Conservation (phyloP, 2,797 vertebrate genomes). For the Spea hammondii region DNA sequence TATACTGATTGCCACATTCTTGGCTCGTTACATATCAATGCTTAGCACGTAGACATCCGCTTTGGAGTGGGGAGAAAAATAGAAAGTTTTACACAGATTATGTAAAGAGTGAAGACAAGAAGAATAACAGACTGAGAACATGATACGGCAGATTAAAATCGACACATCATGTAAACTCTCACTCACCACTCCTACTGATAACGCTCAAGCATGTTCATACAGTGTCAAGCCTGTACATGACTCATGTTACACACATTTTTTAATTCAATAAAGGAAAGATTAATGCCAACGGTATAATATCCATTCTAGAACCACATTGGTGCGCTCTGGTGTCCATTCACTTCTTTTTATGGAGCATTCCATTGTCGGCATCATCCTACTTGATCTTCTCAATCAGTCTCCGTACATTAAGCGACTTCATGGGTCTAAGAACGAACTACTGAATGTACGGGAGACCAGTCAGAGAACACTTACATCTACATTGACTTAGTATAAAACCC, state of each 20-base stretch:
- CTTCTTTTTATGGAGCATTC: too few species aligned
- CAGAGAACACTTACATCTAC: too few species aligned
- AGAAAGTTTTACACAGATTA: conserved; percentile 21
- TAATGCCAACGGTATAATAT: too few species aligned
- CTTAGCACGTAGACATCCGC: neutral
- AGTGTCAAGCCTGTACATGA: conserved; percentile 27
- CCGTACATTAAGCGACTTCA: too few species aligned
- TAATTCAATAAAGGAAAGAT: too few species aligned
- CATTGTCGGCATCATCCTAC: too few species aligned
- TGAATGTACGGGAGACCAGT: too few species aligned
- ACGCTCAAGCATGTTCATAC: conserved; percentile 22
- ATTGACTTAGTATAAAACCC: too few species aligned
- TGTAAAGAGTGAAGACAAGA: conserved; percentile 3
- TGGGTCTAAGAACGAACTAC: too few species aligned
- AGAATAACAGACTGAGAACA: conserved; percentile 12
- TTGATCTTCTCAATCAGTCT: too few species aligned
- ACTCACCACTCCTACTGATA: conserved; percentile 35
- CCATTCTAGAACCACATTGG: too few species aligned
- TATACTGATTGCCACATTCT: neutral
- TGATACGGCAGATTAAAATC: conserved; percentile 11
- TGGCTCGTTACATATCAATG: neutral
- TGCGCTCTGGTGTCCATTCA: too few species aligned
- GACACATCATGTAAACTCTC: conserved; percentile 31
- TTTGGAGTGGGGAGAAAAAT: conserved; percentile 1
- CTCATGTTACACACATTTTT: neutral